These are phyloP conservation scores for Andrena fulva DNA, from an alignment of 2,888 invertebrate genomes.

Conservation along the genomic window DNA sequence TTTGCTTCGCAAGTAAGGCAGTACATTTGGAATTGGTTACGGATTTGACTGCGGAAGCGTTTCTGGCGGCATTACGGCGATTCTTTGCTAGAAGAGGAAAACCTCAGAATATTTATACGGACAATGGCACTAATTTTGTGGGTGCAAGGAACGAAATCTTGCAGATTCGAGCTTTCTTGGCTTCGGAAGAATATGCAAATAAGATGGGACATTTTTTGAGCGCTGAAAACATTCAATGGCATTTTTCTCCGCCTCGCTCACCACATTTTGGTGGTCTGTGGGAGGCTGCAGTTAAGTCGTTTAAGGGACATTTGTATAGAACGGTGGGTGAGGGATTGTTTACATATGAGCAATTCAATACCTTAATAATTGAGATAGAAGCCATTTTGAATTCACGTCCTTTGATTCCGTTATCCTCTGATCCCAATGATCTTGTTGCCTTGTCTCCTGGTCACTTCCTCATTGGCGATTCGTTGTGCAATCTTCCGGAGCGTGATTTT, in stretches of 20 bases:
- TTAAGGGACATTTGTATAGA: constrained; percentile 11
- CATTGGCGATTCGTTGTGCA: constrained; percentile 13
- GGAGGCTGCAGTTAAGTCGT: neutral
- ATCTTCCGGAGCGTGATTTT: neutral
- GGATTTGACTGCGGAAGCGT: constrained; percentile 6
- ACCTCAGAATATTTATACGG: neutral
- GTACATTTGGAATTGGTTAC: neutral
- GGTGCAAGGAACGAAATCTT: neutral
- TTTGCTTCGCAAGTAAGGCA: constrained; percentile 62
- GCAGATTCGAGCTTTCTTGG: too few species aligned
- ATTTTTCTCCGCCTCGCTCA: neutral
- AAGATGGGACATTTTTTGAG: too few species aligned
- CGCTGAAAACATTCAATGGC: neutral
- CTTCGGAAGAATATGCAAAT: too few species aligned
- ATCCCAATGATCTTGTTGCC: constrained; percentile 16
- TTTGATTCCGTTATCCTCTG: neutral
- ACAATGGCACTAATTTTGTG: constrained; percentile 11
- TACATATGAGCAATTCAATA: neutral
- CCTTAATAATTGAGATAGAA: neutral
- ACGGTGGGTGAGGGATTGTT: neutral
- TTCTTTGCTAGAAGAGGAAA: constrained; percentile 4
- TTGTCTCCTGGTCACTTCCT: constrained; percentile 3
- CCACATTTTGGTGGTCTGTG: constrained; percentile 2
- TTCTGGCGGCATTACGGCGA: neutral
- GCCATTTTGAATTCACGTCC: neutral